phyloP scores from a whole-genome alignment of 2,888 invertebrate species.

The Sturmia bella region DNA sequence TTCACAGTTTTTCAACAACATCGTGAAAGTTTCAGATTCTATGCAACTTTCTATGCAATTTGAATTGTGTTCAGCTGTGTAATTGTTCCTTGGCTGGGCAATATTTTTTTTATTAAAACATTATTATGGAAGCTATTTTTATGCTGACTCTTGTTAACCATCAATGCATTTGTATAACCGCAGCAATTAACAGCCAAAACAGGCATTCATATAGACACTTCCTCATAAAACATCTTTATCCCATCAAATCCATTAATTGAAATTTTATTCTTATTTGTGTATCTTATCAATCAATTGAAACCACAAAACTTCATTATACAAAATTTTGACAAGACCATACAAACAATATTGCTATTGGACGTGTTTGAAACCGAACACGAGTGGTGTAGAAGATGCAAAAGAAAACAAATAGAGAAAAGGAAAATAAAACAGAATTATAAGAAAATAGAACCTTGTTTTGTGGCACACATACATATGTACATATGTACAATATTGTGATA shows the following conservation, averaged over 20 bases:
- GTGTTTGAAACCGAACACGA: conserved; percentile 27
- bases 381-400: background rate
- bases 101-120: background rate
- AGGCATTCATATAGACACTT: conserved; percentile 29
- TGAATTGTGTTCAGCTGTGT: too few species aligned
- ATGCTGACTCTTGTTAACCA: too few species aligned
- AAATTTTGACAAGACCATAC: conserved; percentile 51
- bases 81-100: too few species aligned
- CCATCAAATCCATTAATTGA: conserved; percentile 30
- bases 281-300: conserved; percentile 51
- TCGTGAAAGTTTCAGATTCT: too few species aligned
- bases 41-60: too few species aligned
- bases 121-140: background rate
- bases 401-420: conserved; percentile 1
- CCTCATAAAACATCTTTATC: conserved; percentile 37
- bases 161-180: background rate
- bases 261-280: conserved; percentile 35
- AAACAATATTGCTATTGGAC: background rate
- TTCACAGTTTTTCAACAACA: too few species aligned
- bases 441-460: conserved; percentile 25
- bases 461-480: conserved; percentile 16
- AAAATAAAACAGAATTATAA: conserved; percentile 2
- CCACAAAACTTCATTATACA: conserved; percentile 62
- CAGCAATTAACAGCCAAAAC: conserved; percentile 6
- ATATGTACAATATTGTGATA: background rate